Evolutionary conservation across 92 coral and sea anemone species (phyloP), one percentile per base, ranked within the genome.

Genomic region (Nematostella vectensis): DNA sequence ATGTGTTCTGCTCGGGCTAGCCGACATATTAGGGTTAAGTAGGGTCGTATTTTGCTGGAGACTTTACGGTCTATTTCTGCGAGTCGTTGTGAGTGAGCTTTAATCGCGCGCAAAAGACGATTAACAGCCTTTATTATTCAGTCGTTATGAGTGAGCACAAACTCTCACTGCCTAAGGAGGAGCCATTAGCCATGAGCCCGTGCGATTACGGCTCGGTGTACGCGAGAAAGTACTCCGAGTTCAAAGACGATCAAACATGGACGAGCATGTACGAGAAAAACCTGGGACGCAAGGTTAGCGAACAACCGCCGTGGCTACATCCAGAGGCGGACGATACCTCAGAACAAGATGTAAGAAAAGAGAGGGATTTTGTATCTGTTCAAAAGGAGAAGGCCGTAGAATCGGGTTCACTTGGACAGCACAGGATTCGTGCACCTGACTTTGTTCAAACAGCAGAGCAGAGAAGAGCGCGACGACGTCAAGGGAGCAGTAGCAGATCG

Each of bases 211-310:
- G 69, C 0, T 78, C 63, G 57, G 69, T 70, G 15, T 84, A 84
- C 56, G 87, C 70, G 10, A 68, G 77, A 13, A 84, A 84, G 58
- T 74, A 52, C 20, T 84, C 94, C 0, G 87, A 84, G 44, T 63
- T 80, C 40, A 80, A 85, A 42, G 94, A 84, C 64, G 87, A 84
- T 45, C 81, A 82, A n/a, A 87, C 94, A 3, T 84, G 94, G 94
- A 84, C 81, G 18, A 84, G 94, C 52, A 84, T 84, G 94, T 84
- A 84, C 70, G 94, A 84, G 72, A 84, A 84, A 11, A 80, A 80
- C 50, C 71, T 84, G 27, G 94, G 94, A 9, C 68, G 94, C 19
- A 84, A 84, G 25, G 94, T 84, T 11, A 84, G 94, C 29, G 80
- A 72, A 9, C 39, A 79, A 11, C 94, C 94, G 25, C 94, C 94